Base-by-base conservation (phyloP, 2,797 vertebrate genomes). In the Schizothorax lantsangensis region DNA sequence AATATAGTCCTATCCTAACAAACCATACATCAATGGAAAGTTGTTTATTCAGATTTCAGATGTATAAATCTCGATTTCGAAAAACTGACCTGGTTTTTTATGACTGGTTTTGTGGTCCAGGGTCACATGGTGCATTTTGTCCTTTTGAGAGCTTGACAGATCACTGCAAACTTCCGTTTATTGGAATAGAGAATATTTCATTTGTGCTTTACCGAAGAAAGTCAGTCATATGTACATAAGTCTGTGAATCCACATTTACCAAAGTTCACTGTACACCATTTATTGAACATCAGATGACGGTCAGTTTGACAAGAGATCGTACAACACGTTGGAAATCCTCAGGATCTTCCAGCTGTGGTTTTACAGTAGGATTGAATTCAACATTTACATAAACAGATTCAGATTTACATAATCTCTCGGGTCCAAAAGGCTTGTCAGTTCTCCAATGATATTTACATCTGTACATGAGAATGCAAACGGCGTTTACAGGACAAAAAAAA, bases 401-500 rank as follows among this genome's bases (percentile, higher is more conserved):
- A 33, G 40, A 68, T 68, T 38, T 49, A 81, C 57, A 47, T 49
- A 38, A 81, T 72, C 49, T 62, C 64, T 43, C 59, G 1, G 26
- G 7, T 49, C 75, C 64, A 69, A 79, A 71, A 79, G 45, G 40
- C 62, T 81, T 21, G 17, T 68, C 43, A 49, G 30, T 59, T 71
- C 26, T 84, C 33, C 83, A 38, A 17, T 36, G 57, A 77, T 79
- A 85, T 85, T 79, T 85, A 85, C 84, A 85, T 85, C 64, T 85
- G 84, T 85, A 79, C 84, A 72, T 52, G 57, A 66, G 45, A 66
- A 84, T 14, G 30, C 33, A 33, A 69, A 78, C 54, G 40, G 47
- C 5, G 21, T 30, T 14, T 62, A 49, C 11, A 66, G 17, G 62
- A 66, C 26, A 66, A 59, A 40, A 40, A n/a, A n/a, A 71, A 79